phyloP scores from a whole-genome alignment of 2,888 invertebrate species.

The Lycocerus yunnanus region DNA sequence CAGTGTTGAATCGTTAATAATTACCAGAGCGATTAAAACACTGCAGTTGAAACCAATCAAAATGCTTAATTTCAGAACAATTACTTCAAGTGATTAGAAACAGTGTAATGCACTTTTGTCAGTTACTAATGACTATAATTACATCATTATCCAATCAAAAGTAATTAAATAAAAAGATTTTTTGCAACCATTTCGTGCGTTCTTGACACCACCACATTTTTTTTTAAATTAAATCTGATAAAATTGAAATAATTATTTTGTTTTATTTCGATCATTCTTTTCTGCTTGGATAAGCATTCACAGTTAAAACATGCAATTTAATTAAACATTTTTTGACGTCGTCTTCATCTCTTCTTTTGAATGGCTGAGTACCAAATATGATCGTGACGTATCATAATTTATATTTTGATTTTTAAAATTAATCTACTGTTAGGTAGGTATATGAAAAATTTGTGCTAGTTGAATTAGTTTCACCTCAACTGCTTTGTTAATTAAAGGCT shows the following conservation, averaged over 20 bases:
- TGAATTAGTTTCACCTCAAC: conserved; percentile 17
- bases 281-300: neutral
- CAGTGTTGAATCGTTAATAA: neutral
- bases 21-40: neutral
- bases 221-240: too few species aligned
- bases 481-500: conserved; percentile 13
- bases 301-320: neutral
- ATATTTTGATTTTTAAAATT: neutral
- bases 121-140: neutral
- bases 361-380: neutral
- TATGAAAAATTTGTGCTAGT: neutral
- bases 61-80: neutral
- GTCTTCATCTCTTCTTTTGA: neutral
- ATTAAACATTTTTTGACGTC: neutral
- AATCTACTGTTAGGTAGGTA: neutral
- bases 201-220: too few species aligned
- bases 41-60: neutral
- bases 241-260: neutral
- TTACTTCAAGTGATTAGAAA: neutral
- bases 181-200: neutral
- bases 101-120: neutral
- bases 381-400: neutral
- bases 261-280: neutral
- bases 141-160: neutral
- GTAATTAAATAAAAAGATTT: neutral